phyloP scores from a whole-genome alignment of 1,140 invertebrate species.

The Antheraea mylitta region DNA sequence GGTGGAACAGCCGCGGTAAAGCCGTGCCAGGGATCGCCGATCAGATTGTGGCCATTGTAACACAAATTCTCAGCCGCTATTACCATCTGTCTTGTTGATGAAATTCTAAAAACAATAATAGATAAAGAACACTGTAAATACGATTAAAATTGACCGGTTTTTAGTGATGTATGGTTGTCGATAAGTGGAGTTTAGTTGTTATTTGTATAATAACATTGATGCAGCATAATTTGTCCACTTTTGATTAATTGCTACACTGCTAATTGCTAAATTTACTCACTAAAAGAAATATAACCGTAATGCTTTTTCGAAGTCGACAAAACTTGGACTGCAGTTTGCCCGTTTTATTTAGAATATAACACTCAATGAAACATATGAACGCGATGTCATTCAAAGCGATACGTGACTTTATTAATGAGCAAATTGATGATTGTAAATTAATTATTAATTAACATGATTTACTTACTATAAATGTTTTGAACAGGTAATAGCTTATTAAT shows the following conservation, averaged over 20 bases:
- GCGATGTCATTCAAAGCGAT: background rate
- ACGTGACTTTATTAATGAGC: slow-evolving; percentile 2
- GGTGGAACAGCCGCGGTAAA: slow-evolving; percentile 56
- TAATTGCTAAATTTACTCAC: background rate
- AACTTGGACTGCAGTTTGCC: background rate
- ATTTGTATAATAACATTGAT: background rate
- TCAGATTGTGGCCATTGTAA: slow-evolving; percentile 57
- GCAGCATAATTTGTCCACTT: background rate
- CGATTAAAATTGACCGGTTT: slow-evolving; percentile 31
- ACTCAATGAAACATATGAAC: background rate
- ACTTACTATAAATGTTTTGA: too few species aligned
- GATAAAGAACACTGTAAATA: slow-evolving; percentile 16
- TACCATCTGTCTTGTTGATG: slow-evolving; percentile 61
- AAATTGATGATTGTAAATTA: background rate
- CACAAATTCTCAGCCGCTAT: slow-evolving; percentile 65
- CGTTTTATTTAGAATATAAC: background rate
- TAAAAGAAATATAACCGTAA: background rate
- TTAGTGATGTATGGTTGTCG: background rate
- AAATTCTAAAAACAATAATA: slow-evolving; percentile 55
- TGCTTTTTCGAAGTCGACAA: background rate
- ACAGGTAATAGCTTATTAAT: too few species aligned
- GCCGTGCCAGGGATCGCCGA: slow-evolving; percentile 58
- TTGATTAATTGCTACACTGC: background rate
- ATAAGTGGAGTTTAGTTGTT: background rate
- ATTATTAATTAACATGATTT: background rate